Conservation (phyloP, 2,113 vertebrate genomes). For the Eleginops maclovinus region DNA sequence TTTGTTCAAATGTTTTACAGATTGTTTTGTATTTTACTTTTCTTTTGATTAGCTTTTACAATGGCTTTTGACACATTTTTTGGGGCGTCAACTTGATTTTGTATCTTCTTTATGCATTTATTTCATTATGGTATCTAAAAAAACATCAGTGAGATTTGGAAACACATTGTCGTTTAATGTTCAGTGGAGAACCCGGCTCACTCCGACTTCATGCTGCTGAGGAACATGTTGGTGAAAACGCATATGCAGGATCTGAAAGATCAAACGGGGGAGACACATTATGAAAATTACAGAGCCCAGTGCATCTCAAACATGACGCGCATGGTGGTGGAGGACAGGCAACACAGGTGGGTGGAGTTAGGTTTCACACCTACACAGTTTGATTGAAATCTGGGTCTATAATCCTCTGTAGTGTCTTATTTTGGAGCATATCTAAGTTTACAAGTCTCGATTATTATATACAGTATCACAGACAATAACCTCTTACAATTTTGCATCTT, state of each 20-base stretch:
- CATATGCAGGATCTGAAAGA: slow-evolving; percentile 99
- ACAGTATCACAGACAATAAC: not conserved
- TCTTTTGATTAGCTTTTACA: not conserved
- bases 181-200: slow-evolving; percentile 84
- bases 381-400: not conserved
- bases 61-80: not conserved
- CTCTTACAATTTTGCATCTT: not conserved
- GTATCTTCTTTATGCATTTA: not conserved
- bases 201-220: slow-evolving; percentile 96
- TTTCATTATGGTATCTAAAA: not conserved
- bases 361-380: not conserved
- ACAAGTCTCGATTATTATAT: not conserved
- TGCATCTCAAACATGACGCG: slow-evolving; percentile 97
- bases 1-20: not conserved
- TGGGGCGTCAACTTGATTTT: not conserved
- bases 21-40: not conserved
- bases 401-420: not conserved
- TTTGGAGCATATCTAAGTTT: not conserved
- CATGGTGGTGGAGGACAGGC: slow-evolving; percentile 92
- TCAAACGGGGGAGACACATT: slow-evolving; percentile 92
- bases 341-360: slow-evolving; percentile 87
- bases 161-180: not conserved
- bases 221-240: slow-evolving; percentile 95
- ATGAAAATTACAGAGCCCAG: slow-evolving; percentile 95
- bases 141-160: not conserved